Evolutionary conservation across 2,113 vertebrate species (phyloP).

Genomic region (Scartelaos histophorus): DNA sequence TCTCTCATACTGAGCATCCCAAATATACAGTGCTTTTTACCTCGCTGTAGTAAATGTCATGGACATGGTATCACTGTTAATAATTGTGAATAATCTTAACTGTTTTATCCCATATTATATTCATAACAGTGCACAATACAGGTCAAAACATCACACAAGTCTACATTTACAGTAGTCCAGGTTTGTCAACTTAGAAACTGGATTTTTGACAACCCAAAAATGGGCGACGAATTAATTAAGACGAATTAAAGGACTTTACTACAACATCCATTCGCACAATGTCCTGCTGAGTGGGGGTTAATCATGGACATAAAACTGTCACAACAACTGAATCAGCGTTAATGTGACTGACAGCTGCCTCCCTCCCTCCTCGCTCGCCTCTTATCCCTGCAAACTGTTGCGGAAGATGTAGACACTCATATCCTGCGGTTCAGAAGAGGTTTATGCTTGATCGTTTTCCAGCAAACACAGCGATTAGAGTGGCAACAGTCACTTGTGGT

Average conservation of each 20-base stretch:
- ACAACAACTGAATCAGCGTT: conserved; percentile 68
- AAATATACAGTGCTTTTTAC: too few relatives aligned
- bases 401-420: conserved; percentile 41
- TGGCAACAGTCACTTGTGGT: conserved; percentile 22
- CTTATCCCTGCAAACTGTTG: conserved; percentile 10
- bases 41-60: too few relatives aligned
- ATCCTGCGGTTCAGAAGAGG: conserved; percentile 40
- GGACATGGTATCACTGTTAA: too few relatives aligned
- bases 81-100: too few relatives aligned
- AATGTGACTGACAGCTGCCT: conserved; percentile 53
- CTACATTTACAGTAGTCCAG: neutral
- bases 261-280: conserved; percentile 14
- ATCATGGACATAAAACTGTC: conserved; percentile 49
- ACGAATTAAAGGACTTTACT: conserved; percentile 11
- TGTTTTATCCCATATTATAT: too few relatives aligned
- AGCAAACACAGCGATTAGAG: conserved; percentile 27
- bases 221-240: conserved; percentile 21
- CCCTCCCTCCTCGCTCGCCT: conserved; percentile 40
- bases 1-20: too few relatives aligned
- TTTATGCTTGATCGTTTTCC: conserved; percentile 13
- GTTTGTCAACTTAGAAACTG: conserved; percentile 10
- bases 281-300: conserved; percentile 42
- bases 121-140: too few relatives aligned
- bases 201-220: conserved; percentile 11
- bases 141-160: too few relatives aligned